Evolutionary conservation across 2,113 vertebrate species (phyloP).

Genomic region (Hemichromis elongatus): DNA sequence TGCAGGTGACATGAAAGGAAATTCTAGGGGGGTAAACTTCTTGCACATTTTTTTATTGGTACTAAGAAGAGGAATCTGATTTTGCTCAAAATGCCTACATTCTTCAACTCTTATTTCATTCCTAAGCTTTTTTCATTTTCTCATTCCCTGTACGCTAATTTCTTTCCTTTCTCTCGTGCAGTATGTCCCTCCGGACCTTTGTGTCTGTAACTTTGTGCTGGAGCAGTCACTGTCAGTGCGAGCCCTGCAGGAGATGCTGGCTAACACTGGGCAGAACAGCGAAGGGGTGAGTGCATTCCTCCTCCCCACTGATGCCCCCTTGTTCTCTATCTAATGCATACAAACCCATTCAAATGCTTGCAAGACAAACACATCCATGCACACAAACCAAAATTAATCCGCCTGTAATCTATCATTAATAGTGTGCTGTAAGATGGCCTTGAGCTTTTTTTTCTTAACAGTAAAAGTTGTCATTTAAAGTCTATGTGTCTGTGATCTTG

Average conservation of each 20-base stretch:
- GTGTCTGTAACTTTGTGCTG: slow-evolving; percentile 93
- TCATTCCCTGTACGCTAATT: slow-evolving; percentile 43
- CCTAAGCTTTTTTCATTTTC: background rate
- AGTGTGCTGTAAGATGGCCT: background rate
- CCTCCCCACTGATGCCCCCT: background rate
- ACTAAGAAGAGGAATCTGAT: background rate
- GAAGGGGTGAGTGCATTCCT: slow-evolving; percentile 84
- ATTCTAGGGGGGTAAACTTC: background rate
- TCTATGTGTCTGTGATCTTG: background rate
- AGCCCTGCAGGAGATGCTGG: slow-evolving; percentile 97
- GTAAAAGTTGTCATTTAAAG: background rate
- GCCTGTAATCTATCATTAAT: background rate
- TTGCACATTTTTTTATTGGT: background rate
- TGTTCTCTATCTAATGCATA: background rate
- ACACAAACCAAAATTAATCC: background rate
- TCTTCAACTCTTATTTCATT: background rate
- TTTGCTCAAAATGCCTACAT: background rate
- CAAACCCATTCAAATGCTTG: background rate
- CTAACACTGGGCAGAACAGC: slow-evolving; percentile 80
- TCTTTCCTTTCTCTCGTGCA: slow-evolving; percentile 44
- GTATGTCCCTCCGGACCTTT: slow-evolving; percentile 95
- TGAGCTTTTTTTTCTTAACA: background rate
- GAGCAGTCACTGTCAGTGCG: slow-evolving; percentile 95
- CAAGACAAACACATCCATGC: background rate
- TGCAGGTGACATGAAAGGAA: background rate